These are phyloP conservation scores for Acholoe squamosa DNA, from an alignment of 2,888 invertebrate genomes.

Conservation along the genomic window DNA sequence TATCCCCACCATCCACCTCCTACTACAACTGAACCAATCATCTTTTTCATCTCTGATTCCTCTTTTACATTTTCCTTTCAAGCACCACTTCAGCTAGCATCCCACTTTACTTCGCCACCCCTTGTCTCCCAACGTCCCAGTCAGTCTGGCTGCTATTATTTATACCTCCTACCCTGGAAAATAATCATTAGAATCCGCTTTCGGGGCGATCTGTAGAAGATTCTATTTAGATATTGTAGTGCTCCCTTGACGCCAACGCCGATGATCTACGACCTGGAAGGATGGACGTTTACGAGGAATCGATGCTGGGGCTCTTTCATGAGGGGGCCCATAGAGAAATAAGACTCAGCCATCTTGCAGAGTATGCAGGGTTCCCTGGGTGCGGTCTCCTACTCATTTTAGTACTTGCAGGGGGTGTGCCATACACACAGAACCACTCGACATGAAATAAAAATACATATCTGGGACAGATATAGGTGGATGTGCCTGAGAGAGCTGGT, in stretches of 20 bases:
- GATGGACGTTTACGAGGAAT: not conserved
- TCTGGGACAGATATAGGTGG: too few species aligned
- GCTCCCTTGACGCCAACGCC: constrained; percentile 8
- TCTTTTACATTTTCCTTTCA: not conserved
- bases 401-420: too few species aligned
- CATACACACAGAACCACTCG: too few species aligned
- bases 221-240: constrained; percentile 40
- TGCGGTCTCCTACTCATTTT: too few species aligned
- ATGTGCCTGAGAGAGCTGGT: too few species aligned
- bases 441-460: too few species aligned
- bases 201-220: constrained; percentile 15
- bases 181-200: constrained; percentile 39
- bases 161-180: not conserved
- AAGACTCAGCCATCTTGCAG: too few species aligned
- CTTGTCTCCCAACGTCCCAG: not conserved
- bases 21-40: too few species aligned
- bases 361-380: too few species aligned
- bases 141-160: not conserved
- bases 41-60: not conserved
- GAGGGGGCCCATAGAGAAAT: too few species aligned
- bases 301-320: not conserved
- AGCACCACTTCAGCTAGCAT: not conserved
- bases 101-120: not conserved
- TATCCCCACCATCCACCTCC: too few species aligned
- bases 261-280: constrained; percentile 1